Base-by-base conservation (phyloP, 2,113 vertebrate genomes). In the Petrocephalus zakoni region DNA sequence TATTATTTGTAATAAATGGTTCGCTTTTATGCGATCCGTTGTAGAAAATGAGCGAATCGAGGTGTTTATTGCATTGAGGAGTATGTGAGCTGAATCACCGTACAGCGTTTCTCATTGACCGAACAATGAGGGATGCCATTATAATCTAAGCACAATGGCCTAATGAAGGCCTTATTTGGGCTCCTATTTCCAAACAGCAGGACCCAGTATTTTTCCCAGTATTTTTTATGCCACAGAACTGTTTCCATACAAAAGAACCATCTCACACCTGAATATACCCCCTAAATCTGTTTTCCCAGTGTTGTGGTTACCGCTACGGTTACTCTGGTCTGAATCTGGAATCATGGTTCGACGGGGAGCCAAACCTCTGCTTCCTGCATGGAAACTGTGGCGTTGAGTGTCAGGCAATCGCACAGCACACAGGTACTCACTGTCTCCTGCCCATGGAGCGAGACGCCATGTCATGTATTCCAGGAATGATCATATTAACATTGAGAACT, bases 61-160 rank as follows among this genome's bases (percentile, higher is more conserved):
- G 72, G 72, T 78, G 72, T 78, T 78, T 78, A 78, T 78, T 78
- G 72, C 29, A 42, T 19, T 78, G 72, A 78, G 72, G 72, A 42
- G 72, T 42, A 83, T 49, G 42, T 83, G 81, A 42, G 75, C 15
- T 46, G 75, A 68, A 68, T 68, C 61, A 68, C 61, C 11, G 61
- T n/a, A 13, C 46, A 21, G 46, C 46, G 19, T 83, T 83, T 47
- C 46, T 47, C 22, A 47, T 22, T 83, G 81, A 83, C 19, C 19
- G 21, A 10, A 83, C 37, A 83, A 49, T 22, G 42, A 47, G 47
- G 22, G 72, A 8, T 42, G 7, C 42, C 81, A 83, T 47, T 83
- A 83, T 49, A 83, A 49, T 83, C 34, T 21, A 83, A 22, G 19
- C 81, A 47, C 46, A 83, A 83, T 42, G 75, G 42, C 75, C 75